Base-by-base conservation (phyloP, 2,797 vertebrate genomes). In the Ispidina picta region DNA sequence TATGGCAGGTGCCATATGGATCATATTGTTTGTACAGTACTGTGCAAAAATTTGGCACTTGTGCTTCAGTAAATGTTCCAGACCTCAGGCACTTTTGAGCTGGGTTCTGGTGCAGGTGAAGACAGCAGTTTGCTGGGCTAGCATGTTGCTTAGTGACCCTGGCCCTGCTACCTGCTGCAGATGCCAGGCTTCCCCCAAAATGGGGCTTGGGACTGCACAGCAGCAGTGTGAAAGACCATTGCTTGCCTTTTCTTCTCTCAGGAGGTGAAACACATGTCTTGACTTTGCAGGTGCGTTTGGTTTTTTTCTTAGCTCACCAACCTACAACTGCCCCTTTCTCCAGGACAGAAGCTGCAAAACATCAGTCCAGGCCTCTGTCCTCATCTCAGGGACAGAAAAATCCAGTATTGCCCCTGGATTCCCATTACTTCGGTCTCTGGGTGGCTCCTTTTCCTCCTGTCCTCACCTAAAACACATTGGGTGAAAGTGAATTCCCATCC, bases 11-110 rank as follows among this genome's bases (percentile, higher is more conserved):
- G 7, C 66, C 80, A 6, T 51, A 10, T 31, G 46, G 63, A 22
- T 55, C 21, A 4, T 5, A 64, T 28, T 69, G 22, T 79, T 79
- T 55, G 55, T n/a, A 15, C 29, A 81, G 54, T 12, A n/a, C 22
- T 58, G 28, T 4, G 10, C 31, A 52, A 81, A 29, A 69, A 81
- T 78, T 69, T 39, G 55, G 26, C 63, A 33, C 15, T 52, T 70
- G 22, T 1, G 2, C 9, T 75, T 81, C 44, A 69, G 75, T 25
- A 19, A 72, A 28, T 41, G n/a, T 64, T 82, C 62, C 33, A 52
- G 52, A 48, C 58, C 43, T 9, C 54, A 49, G 72, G 49, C 76
- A 22, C 1, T 0, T 56, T 74, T 0, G 0, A 64, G 21, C 14
- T 77, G 75, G 26, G 21, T 77, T 76, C 87, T 33, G 65, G 62